Conservation (phyloP, 2,888 invertebrate species). For the Eupithecia vulgata region DNA sequence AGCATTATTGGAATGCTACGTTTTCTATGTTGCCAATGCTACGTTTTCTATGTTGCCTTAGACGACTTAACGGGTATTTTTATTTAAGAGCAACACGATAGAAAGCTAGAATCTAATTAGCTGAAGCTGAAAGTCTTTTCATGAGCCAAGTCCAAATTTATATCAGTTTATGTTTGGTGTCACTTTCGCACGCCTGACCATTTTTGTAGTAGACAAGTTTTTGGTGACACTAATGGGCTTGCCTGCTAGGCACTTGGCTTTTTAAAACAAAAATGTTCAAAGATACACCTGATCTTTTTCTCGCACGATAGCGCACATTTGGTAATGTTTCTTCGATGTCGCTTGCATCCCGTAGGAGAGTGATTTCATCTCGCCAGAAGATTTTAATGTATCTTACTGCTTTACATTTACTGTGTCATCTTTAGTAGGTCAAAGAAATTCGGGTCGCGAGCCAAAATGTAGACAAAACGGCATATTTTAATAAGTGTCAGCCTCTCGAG, state of each 20-base stretch:
- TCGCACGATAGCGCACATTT: neutral
- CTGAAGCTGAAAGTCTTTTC: neutral
- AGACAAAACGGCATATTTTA: constrained; percentile 34
- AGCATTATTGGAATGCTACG: neutral
- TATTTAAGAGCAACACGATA: too few species aligned
- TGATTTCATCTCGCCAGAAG: neutral
- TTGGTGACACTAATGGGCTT: neutral
- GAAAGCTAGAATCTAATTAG: too few species aligned
- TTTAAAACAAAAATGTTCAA: neutral
- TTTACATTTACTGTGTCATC: neutral
- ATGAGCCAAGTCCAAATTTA: neutral
- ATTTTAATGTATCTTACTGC: neutral
- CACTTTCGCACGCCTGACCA: neutral
- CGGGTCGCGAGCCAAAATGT: constrained; percentile 30
- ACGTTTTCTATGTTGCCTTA: too few species aligned
- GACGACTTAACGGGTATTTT: too few species aligned
- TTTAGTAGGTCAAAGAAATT: constrained; percentile 31
- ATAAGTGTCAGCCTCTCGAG: constrained; percentile 20
- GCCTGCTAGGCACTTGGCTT: neutral
- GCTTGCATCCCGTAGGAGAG: neutral
- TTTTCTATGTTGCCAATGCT: too few species aligned
- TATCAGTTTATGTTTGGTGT: neutral
- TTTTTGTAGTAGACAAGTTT: neutral
- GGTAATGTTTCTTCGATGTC: too few species aligned
- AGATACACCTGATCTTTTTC: neutral